These are phyloP conservation scores for Deroptyus accipitrinus DNA, from an alignment of 2,113 vertebrate species.

Conservation along the genomic window DNA sequence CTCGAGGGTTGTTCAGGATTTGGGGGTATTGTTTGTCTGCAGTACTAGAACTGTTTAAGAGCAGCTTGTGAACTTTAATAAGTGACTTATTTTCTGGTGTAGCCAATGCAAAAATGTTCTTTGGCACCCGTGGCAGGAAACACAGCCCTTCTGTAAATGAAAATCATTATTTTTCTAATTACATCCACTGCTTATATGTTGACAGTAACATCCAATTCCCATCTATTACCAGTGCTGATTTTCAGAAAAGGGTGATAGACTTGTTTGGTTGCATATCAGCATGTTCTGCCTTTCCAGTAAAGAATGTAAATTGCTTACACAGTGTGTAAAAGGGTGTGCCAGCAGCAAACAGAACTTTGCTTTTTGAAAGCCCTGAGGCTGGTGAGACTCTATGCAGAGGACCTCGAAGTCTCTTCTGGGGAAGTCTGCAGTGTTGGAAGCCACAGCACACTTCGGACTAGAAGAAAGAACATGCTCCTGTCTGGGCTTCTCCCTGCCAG, in stretches of 20 bases:
- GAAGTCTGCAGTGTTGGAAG: neutral
- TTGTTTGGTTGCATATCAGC: neutral
- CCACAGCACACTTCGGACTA: neutral
- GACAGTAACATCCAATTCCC: neutral
- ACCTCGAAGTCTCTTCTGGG: neutral
- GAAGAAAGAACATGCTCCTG: fast-evolving
- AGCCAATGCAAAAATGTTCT: neutral
- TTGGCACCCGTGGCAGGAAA: neutral
- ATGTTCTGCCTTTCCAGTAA: slow-evolving; percentile 10
- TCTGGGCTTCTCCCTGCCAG: neutral
- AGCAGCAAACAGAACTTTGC: neutral
- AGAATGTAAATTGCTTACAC: neutral
- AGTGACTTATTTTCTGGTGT: neutral
- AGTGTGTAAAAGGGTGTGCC: neutral
- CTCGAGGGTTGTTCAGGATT: neutral
- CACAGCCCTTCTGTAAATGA: neutral
- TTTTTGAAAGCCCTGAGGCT: neutral
- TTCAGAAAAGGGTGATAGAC: neutral
- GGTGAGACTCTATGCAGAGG: neutral
- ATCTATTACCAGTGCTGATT: neutral
- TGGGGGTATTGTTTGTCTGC: neutral
- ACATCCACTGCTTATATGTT: neutral
- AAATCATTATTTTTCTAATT: neutral
- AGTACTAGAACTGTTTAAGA: neutral
- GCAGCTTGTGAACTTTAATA: neutral